phyloP scores from a whole-genome alignment of 2,888 invertebrate genomes.

The Orthonevra nobilis region DNA sequence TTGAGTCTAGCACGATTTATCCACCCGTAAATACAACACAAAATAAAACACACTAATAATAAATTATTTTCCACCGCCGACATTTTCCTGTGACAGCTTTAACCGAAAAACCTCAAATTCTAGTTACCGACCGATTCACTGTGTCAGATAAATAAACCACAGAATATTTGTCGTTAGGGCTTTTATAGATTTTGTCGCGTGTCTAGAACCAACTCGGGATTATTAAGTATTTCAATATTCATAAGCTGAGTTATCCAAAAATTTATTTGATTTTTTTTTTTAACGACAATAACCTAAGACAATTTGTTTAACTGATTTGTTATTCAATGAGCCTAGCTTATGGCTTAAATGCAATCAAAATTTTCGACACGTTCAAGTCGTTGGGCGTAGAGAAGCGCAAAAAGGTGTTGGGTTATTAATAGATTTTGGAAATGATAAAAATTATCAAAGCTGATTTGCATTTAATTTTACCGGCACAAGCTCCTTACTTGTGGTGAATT shows the following conservation, averaged over 20 bases:
- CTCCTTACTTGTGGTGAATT: too few relatives aligned
- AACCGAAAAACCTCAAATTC: not conserved
- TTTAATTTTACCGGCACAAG: too few relatives aligned
- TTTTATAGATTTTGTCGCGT: conserved; percentile 55
- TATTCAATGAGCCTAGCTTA: conserved; percentile 22
- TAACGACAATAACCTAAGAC: conserved; percentile 55
- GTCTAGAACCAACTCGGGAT: conserved; percentile 2
- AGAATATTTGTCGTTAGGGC: conserved; percentile 26
- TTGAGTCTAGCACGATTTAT: conserved; percentile 51
- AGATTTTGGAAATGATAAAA: too few relatives aligned
- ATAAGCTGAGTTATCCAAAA: not conserved
- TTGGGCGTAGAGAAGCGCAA: conserved; percentile 25
- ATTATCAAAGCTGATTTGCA: too few relatives aligned
- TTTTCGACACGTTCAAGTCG: conserved; percentile 56
- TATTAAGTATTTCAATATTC: conserved; percentile 24
- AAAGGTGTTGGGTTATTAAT: conserved; percentile 50
- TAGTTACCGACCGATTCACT: conserved; percentile 20
- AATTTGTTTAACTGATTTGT: conserved; percentile 40
- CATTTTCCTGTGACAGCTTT: not conserved
- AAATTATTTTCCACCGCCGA: conserved; percentile 48
- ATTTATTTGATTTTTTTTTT: too few relatives aligned
- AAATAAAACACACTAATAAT: conserved; percentile 18
- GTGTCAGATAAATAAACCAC: conserved; percentile 27
- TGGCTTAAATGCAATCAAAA: conserved; percentile 3
- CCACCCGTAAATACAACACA: conserved; percentile 45